These are phyloP conservation scores for Semicossyphus pulcher DNA, from an alignment of 2,113 vertebrate species.

Conservation along the genomic window DNA sequence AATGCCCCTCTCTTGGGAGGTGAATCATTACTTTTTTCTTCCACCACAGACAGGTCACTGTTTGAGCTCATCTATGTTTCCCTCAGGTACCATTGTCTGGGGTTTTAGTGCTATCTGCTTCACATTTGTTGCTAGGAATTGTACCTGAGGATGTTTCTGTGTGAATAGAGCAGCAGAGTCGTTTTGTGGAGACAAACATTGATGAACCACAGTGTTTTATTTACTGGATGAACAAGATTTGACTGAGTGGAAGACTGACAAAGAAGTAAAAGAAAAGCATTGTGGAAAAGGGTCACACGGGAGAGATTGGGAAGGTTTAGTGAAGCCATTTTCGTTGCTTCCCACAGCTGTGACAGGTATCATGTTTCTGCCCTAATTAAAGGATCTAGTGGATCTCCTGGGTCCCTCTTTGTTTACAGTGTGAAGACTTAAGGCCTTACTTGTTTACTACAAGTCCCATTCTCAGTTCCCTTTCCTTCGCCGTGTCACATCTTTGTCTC, in stretches of 20 bases:
- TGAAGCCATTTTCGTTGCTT: conserved; percentile 23
- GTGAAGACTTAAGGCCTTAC: not conserved
- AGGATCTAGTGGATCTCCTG: conserved; percentile 24
- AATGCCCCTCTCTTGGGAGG: conserved; percentile 4
- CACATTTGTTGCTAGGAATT: not conserved
- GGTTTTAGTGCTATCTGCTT: not conserved
- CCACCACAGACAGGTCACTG: not conserved
- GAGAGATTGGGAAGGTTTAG: not conserved
- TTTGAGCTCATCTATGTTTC: not conserved
- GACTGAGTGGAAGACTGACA: not conserved
- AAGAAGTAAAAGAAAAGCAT: not conserved
- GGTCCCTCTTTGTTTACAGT: conserved; percentile 29
- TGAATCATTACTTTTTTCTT: not conserved
- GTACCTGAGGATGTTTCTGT: not conserved
- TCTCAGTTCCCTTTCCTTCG: conserved; percentile 6
- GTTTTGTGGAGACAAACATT: not conserved
- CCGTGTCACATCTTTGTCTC: not conserved
- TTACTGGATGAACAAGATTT: not conserved
- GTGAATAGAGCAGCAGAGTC: too few relatives aligned
- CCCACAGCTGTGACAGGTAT: conserved; percentile 31
- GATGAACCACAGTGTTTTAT: too few relatives aligned
- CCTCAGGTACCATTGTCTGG: not conserved
- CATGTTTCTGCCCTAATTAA: conserved; percentile 49
- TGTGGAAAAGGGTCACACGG: not conserved
- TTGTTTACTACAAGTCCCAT: not conserved